phyloP scores from a whole-genome alignment of 2,797 vertebrate genomes.

The Furcifer pardalis region DNA sequence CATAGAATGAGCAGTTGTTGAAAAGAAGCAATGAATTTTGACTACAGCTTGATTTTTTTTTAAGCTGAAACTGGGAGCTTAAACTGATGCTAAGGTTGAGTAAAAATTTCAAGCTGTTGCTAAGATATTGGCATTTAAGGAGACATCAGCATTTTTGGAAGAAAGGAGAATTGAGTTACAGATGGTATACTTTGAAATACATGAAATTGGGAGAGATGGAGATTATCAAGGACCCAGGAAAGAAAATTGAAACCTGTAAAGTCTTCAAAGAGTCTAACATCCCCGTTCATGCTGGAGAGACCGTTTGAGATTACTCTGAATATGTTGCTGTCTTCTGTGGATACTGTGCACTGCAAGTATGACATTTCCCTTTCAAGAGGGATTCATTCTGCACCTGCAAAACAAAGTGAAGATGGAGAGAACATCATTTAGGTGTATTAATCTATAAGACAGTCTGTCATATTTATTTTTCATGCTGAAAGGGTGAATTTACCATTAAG shows the following conservation, averaged over 20 bases:
- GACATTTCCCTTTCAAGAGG: neutral
- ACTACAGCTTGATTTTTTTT: constrained; percentile 10
- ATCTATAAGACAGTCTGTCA: neutral
- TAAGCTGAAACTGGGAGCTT: constrained; percentile 33
- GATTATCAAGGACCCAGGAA: constrained; percentile 29
- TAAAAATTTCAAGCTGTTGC: constrained; percentile 9
- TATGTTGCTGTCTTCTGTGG: neutral
- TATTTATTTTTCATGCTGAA: neutral
- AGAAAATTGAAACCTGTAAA: constrained; percentile 46
- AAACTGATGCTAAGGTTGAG: constrained; percentile 14
- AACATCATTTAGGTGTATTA: neutral
- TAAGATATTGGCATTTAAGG: constrained; percentile 32
- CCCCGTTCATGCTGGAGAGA: neutral
- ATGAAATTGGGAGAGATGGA: constrained; percentile 34
- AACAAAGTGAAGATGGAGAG: constrained; percentile 17
- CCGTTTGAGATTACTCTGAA: neutral
- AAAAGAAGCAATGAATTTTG: constrained; percentile 11
- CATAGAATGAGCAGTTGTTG: neutral
- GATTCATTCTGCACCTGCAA: constrained; percentile 13
- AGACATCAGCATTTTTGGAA: constrained; percentile 35
- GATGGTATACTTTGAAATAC: constrained; percentile 46
- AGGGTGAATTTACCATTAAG: neutral
- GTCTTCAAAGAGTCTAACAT: neutral
- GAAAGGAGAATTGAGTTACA: constrained; percentile 44
- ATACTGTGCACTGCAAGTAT: rapidly evolving